Conservation (phyloP, 2,888 invertebrate species). For the Zaprionus bogoriensis region DNA sequence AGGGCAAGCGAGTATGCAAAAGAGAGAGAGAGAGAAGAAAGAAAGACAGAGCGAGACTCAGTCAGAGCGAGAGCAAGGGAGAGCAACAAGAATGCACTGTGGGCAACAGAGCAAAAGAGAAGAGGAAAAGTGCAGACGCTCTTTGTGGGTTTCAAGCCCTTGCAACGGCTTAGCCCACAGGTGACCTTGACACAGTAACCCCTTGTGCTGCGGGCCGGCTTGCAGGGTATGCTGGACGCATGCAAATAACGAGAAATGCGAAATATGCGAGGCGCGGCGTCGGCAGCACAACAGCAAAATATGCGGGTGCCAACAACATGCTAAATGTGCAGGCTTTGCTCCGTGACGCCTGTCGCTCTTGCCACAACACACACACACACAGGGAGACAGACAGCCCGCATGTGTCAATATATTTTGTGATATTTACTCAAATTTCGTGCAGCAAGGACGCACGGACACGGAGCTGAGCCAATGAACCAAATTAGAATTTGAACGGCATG, state of each 20-base stretch:
- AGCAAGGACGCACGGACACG: constrained; percentile 23
- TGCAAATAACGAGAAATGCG: constrained; percentile 21
- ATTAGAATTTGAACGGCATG: constrained; percentile 53
- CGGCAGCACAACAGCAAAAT: constrained; percentile 9
- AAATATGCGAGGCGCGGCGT: constrained; percentile 19
- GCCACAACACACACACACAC: constrained; percentile 17
- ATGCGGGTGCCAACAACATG: constrained; percentile 55
- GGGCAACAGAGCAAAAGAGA: no score
- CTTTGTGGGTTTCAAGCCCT: no score
- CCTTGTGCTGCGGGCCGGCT: not conserved
- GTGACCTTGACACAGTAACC: not conserved
- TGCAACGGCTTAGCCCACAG: no score
- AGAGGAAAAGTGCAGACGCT: no score
- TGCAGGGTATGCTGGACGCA: constrained; percentile 23
- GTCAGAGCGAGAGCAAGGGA: no score
- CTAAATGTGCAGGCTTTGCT: constrained; percentile 40
- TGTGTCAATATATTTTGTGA: constrained; percentile 66
- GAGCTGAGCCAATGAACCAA: constrained; percentile 64
- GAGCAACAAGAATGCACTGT: no score
- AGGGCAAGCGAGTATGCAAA: no score
- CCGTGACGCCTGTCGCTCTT: constrained; percentile 32
- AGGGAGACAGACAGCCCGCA: constrained; percentile 47
- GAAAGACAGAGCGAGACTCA: no score
- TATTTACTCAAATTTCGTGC: constrained; percentile 67
- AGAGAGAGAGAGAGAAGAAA: no score